A percentile compares a stretch with the other conserved stretches of the same genome.
Evolutionary conservation across 1,140 invertebrate species (phyloP).

Genomic region (Temnothorax longispinosus): DNA sequence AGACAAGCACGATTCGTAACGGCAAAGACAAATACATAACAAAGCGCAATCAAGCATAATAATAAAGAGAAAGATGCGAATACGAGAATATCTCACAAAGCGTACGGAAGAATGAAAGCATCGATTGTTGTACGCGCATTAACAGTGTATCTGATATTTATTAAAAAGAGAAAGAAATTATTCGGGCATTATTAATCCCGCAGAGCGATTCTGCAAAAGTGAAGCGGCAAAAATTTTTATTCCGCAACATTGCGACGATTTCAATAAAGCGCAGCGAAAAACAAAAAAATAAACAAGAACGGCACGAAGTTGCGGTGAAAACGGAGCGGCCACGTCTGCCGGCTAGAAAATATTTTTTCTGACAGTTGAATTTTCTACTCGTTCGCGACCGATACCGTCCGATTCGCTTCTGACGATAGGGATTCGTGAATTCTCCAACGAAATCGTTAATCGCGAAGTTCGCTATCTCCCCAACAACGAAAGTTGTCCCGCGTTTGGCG

Average conservation of each 20-base stretch:
- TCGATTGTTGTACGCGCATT: neutral
- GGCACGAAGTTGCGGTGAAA: neutral
- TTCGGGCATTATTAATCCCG: constrained; percentile 26
- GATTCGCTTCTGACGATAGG: neutral
- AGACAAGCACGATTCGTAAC: neutral
- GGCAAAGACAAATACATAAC: neutral
- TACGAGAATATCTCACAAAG: neutral
- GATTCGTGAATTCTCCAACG: neutral
- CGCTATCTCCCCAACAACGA: constrained; percentile 39
- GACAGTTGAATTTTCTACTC: neutral
- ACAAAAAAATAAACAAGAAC: neutral
- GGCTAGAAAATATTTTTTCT: neutral
- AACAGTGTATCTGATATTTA: neutral
- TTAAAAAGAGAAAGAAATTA: constrained; percentile 19
- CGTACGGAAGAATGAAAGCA: neutral
- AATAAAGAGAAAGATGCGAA: neutral
- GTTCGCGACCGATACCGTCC: neutral
- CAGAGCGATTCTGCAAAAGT: neutral
- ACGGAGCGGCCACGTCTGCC: neutral
- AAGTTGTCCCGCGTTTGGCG: constrained; percentile 43
- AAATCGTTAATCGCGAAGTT: constrained; percentile 50
- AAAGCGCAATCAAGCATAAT: neutral
- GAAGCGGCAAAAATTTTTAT: constrained; percentile 3
- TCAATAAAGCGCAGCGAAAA: neutral
- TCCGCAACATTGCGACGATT: neutral